Percentiles rank a stretch among this genome's conserved stretches.
Evolutionary conservation across 2,888 invertebrate species (phyloP).

Genomic region (Scaptomyza polygonia): DNA sequence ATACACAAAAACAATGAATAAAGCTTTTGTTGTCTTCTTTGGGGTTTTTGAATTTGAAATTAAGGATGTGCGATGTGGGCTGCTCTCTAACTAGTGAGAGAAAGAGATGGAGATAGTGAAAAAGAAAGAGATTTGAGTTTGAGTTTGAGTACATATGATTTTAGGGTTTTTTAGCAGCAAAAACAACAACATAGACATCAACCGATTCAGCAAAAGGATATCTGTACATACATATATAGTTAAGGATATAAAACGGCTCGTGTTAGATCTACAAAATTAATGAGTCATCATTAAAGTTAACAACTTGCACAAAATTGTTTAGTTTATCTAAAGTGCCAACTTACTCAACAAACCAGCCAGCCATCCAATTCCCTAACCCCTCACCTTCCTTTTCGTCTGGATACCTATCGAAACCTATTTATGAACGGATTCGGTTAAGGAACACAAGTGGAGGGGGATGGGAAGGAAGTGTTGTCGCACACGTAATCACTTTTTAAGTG

Average conservation of each 20-base stretch:
- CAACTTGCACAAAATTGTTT: conserved; percentile 78
- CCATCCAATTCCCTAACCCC: neutral
- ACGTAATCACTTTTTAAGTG: conserved; percentile 81
- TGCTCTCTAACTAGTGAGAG: neutral
- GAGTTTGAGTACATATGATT: conserved; percentile 10
- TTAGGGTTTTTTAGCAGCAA: conserved; percentile 25
- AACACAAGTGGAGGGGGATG: neutral
- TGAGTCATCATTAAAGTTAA: conserved; percentile 80
- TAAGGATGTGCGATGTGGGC: conserved; percentile 28
- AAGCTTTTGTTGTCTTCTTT: conserved; percentile 33
- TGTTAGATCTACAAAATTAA: conserved; percentile 67
- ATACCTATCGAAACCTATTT: conserved; percentile 55
- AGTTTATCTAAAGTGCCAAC: conserved; percentile 77
- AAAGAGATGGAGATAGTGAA: neutral
- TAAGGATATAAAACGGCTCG: conserved; percentile 46
- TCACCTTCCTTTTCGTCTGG: neutral
- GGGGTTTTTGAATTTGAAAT: conserved; percentile 37
- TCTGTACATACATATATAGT: conserved; percentile 17
- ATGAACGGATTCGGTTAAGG: conserved; percentile 45
- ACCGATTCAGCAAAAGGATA: conserved; percentile 59
- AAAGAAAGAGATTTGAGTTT: neutral
- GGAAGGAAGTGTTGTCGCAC: conserved; percentile 55
- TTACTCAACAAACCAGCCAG: conserved; percentile 9
- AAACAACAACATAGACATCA: conserved; percentile 50
- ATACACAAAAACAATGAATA: conserved; percentile 24